Percentiles rank a stretch among this genome's conserved stretches.
phyloP scores from a whole-genome alignment of 2,797 vertebrate genomes.

The Cottoperca gobio region DNA sequence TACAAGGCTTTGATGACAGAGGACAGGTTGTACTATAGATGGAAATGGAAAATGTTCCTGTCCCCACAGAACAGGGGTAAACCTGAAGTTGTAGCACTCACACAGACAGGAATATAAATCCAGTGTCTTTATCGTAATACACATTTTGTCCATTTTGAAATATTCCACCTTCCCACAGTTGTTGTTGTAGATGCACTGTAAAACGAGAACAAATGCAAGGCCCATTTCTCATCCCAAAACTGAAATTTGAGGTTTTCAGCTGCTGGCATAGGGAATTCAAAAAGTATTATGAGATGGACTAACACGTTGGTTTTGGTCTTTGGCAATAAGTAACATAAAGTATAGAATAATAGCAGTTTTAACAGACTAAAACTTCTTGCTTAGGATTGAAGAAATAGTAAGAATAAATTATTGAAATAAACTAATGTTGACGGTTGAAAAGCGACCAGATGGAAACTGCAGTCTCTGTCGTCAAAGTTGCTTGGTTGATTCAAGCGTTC shows the following conservation, averaged over 20 bases:
- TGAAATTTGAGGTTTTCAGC: not conserved
- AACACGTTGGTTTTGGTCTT: not conserved
- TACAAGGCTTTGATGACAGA: constrained; percentile 33
- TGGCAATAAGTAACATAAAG: not conserved
- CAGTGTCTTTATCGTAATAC: not conserved
- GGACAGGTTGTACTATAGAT: constrained; percentile 26
- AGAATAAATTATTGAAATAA: not conserved
- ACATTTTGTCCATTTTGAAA: not conserved
- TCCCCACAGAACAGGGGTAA: constrained; percentile 13
- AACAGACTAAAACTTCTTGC: not conserved
- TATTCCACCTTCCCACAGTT: not conserved
- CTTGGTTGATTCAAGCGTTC: not conserved
- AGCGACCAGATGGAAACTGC: not conserved
- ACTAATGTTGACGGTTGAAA: not conserved
- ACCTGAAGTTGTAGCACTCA: not conserved
- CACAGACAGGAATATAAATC: not conserved
- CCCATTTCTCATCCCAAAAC: not conserved
- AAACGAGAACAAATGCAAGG: not conserved
- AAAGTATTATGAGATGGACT: not conserved
- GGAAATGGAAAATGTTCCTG: constrained; percentile 38
- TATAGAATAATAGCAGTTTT: not conserved
- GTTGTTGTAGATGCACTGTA: not conserved
- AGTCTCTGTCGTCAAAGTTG: not conserved
- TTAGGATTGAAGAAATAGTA: not conserved
- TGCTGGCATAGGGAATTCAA: too few species aligned